These are phyloP conservation scores for Drosophila sechellia DNA, from an alignment of 1,140 invertebrate species.

Conservation along the genomic window DNA sequence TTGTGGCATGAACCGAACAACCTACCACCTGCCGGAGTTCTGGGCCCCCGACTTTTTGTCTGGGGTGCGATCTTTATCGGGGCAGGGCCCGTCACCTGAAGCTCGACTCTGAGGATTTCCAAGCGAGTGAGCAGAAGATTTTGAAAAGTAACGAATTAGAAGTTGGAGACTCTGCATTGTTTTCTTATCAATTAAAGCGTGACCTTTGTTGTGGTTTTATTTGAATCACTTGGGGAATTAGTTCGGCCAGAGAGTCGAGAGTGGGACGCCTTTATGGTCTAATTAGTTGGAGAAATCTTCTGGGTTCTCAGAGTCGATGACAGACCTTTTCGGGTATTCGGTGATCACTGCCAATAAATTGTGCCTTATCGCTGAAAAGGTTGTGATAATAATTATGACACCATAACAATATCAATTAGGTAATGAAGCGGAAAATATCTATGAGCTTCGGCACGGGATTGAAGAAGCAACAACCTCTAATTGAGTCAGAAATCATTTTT, in stretches of 20 bases:
- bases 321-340: slow-evolving; percentile 38
- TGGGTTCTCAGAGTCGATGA: slow-evolving; percentile 47
- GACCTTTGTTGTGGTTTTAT: slow-evolving; percentile 82
- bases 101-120: slow-evolving; percentile 66
- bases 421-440: slow-evolving; percentile 58
- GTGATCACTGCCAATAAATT: slow-evolving; percentile 54
- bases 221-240: slow-evolving; percentile 62
- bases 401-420: slow-evolving; percentile 55
- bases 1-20: slow-evolving; percentile 61
- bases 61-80: slow-evolving; percentile 77
- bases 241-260: slow-evolving; percentile 40
- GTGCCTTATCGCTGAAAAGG: slow-evolving; percentile 43
- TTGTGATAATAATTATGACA: slow-evolving; percentile 54
- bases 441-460: slow-evolving; percentile 26
- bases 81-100: slow-evolving; percentile 71
- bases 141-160: slow-evolving; percentile 30
- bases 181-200: slow-evolving; percentile 83
- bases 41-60: slow-evolving; percentile 30
- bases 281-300: slow-evolving; percentile 78
- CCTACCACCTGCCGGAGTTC: slow-evolving; percentile 60
- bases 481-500: slow-evolving; percentile 43
- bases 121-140: slow-evolving; percentile 58
- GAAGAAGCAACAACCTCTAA: slow-evolving; percentile 20
- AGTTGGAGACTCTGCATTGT: slow-evolving; percentile 47
- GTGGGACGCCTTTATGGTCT: slow-evolving; percentile 70